These are phyloP conservation scores for Centropristis striata DNA, from an alignment of 2,113 vertebrate species.

Conservation along the genomic window DNA sequence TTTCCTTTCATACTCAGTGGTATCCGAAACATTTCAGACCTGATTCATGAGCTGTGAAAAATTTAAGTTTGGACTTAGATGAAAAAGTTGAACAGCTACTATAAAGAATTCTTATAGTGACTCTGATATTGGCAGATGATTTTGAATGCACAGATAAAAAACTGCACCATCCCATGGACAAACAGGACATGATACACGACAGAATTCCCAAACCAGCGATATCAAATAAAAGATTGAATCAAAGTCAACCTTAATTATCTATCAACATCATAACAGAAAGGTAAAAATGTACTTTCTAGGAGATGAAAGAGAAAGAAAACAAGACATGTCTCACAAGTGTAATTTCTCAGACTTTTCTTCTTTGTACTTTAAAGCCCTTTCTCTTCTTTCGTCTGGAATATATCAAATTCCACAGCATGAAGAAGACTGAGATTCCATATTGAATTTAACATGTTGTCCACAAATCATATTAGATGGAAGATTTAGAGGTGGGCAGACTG, in stretches of 20 bases:
- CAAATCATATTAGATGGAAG: conserved; percentile 29
- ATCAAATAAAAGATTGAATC: conserved; percentile 8
- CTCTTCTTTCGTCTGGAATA: neutral
- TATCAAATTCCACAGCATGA: conserved; percentile 14
- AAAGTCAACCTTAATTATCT: conserved; percentile 3
- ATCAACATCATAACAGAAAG: neutral
- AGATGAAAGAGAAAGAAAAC: conserved; percentile 23
- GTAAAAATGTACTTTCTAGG: neutral
- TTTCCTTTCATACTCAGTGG: neutral
- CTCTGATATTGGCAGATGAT: neutral
- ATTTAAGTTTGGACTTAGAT: neutral
- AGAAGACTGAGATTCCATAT: conserved; percentile 5
- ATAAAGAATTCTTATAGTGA: neutral
- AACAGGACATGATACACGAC: neutral
- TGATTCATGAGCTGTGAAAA: neutral
- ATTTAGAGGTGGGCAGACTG: conserved; percentile 19
- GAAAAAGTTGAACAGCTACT: neutral
- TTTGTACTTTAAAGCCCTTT: conserved; percentile 3
- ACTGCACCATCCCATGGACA: neutral
- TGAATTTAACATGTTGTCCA: conserved; percentile 18
- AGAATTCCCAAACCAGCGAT: neutral
- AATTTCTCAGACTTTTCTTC: conserved; percentile 7
- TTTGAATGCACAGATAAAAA: neutral
- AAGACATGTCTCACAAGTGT: neutral
- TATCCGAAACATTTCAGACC: neutral